These are phyloP conservation scores for Terebella lapidaria DNA, from an alignment of 2,888 invertebrate genomes.

Conservation along the genomic window DNA sequence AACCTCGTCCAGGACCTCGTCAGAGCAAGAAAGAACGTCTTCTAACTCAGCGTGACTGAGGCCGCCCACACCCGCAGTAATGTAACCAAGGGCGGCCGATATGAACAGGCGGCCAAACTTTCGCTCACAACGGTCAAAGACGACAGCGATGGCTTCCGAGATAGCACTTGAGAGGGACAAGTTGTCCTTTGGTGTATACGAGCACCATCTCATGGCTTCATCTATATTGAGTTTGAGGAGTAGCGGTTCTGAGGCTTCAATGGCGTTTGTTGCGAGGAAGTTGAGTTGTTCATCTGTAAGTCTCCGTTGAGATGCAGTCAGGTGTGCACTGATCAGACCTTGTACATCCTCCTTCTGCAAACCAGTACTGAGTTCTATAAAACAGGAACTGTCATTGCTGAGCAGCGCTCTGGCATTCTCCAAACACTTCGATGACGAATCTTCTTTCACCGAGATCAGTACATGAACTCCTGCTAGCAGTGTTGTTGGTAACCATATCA, in stretches of 20 bases:
- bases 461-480: constrained; percentile 13
- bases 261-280: constrained; percentile 27
- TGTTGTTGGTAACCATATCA: constrained; percentile 16
- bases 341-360: neutral
- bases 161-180: neutral
- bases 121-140: constrained; percentile 32
- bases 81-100: constrained; percentile 29
- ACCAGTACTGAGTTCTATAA: neutral
- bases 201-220: constrained; percentile 35
- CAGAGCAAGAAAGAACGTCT: constrained; percentile 42
- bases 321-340: constrained; percentile 32
- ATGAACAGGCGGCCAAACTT: constrained; percentile 37
- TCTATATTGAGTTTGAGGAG: constrained; percentile 41
- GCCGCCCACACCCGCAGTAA: constrained; percentile 36
- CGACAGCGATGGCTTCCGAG: constrained; percentile 4
- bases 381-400: neutral
- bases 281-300: constrained; percentile 31
- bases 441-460: constrained; percentile 9
- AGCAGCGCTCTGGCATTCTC: neutral
- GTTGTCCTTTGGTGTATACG: constrained; percentile 20
- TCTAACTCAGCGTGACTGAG: constrained; percentile 44
- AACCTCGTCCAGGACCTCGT: constrained; percentile 6
- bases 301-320: constrained; percentile 27
- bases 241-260: constrained; percentile 31
- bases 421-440: neutral